These are phyloP conservation scores for Zaprionus ghesquierei DNA, from an alignment of 1,140 invertebrate genomes.

Conservation along the genomic window DNA sequence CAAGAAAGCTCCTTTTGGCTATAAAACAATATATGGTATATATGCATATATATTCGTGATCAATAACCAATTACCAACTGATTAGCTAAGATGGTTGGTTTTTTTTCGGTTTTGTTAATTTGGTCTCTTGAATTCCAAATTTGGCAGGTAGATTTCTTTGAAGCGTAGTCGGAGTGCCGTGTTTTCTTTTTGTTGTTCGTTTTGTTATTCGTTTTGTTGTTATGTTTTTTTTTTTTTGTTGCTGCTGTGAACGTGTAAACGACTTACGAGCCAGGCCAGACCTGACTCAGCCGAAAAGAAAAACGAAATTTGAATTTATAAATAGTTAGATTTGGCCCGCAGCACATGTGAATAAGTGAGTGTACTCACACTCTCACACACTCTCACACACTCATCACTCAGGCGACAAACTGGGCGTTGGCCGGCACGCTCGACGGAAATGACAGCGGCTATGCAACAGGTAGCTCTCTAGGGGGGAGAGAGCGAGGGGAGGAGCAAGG, in stretches of 20 bases:
- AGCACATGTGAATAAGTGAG: constrained; percentile 24
- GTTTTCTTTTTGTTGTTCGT: not conserved
- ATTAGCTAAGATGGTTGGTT: not conserved
- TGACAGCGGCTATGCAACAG: constrained; percentile 31
- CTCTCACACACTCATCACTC: not conserved
- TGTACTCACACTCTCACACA: not conserved
- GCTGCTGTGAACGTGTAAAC: constrained; percentile 37
- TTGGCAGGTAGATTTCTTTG: not conserved
- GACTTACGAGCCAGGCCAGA: constrained; percentile 9
- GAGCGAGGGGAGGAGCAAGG: not conserved
- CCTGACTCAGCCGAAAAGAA: not conserved
- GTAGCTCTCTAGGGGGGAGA: not conserved
- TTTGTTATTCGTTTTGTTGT: constrained; percentile 1
- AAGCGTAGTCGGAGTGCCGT: not conserved
- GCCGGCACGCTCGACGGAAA: constrained; percentile 32
- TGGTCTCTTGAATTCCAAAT: not conserved
- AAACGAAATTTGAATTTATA: constrained; percentile 52
- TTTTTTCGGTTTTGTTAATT: not conserved
- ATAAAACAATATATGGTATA: too few species aligned
- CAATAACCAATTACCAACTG: not conserved
- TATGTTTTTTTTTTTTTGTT: not conserved
- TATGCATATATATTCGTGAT: not conserved
- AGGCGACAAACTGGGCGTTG: constrained; percentile 8
- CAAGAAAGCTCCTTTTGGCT: too few species aligned
- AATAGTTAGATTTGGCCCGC: constrained; percentile 28